Evolutionary conservation across 2,113 vertebrate species (phyloP).

Genomic region (Casuarius casuarius): DNA sequence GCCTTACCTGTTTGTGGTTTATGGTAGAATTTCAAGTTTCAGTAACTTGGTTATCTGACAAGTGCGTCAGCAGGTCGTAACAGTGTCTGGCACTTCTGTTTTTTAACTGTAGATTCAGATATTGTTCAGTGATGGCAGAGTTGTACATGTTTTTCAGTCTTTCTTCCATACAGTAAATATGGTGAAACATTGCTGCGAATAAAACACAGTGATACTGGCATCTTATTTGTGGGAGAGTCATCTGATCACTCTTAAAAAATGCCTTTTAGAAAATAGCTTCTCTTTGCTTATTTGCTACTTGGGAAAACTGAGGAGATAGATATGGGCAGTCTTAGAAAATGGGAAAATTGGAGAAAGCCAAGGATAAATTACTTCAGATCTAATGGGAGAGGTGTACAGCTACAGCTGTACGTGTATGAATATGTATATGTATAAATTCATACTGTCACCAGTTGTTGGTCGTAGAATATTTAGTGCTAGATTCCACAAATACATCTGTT

Average conservation of each 20-base stretch:
- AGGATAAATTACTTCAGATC: not conserved
- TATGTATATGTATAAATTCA: not conserved
- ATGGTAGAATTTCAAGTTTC: not conserved
- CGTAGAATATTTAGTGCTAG: not conserved
- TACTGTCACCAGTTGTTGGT: rapidly evolving
- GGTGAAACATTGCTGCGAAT: not conserved
- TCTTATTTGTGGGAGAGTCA: not conserved
- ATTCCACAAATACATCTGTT: not conserved
- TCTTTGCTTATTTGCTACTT: not conserved
- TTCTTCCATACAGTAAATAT: slow-evolving; percentile 28
- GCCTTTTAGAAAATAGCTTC: not conserved
- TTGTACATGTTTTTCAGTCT: not conserved
- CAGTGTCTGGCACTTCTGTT: not conserved
- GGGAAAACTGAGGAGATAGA: not conserved
- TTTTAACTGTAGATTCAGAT: not conserved
- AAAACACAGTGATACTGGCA: not conserved
- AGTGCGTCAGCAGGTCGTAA: not conserved
- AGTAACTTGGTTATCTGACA: not conserved
- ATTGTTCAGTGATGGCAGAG: not conserved
- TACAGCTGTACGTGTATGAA: not conserved
- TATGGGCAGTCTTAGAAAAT: not conserved
- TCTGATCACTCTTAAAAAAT: rapidly evolving
- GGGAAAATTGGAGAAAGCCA: not conserved
- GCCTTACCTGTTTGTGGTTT: not conserved
- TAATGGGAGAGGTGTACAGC: not conserved